phyloP scores from a whole-genome alignment of 2,888 invertebrate genomes.

The Orthonychiurus folsomi region DNA sequence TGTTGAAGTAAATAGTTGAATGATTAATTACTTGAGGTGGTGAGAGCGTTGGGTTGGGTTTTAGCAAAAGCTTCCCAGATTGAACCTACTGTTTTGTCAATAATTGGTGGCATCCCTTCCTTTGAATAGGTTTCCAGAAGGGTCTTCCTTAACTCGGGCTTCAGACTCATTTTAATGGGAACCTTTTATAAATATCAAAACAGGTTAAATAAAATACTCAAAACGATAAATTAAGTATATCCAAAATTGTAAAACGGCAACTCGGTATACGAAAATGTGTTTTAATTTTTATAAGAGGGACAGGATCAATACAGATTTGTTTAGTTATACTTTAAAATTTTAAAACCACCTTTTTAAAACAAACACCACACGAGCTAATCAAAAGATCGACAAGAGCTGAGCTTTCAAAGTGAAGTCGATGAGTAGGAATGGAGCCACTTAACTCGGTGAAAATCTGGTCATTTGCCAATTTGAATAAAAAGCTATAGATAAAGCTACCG shows the following conservation, averaged over 20 bases:
- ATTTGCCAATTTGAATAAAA: no score
- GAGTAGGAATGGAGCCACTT: neutral
- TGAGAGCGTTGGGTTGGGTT: slow-evolving; percentile 37
- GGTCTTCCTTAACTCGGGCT: slow-evolving; percentile 7
- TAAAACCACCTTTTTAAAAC: neutral
- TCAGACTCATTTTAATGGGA: neutral
- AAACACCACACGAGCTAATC: neutral
- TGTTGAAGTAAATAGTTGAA: neutral
- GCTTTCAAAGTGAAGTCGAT: neutral
- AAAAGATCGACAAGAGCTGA: neutral
- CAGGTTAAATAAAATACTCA: no score
- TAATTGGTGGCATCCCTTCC: slow-evolving; percentile 9
- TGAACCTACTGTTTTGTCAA: slow-evolving; percentile 22
- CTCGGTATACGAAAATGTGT: neutral
- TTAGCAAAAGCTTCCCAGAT: slow-evolving; percentile 39
- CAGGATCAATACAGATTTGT: no score
- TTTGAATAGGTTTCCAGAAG: neutral
- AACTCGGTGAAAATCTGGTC: neutral
- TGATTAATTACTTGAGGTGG: slow-evolving; percentile 25
- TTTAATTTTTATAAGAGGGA: neutral
- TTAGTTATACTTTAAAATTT: neutral
- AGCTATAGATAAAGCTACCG: neutral
- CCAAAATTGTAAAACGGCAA: no score
- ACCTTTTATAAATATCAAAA: neutral
- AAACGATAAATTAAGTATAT: no score